Conservation (phyloP, 2,113 vertebrate genomes). For the Plecotus auritus region DNA sequence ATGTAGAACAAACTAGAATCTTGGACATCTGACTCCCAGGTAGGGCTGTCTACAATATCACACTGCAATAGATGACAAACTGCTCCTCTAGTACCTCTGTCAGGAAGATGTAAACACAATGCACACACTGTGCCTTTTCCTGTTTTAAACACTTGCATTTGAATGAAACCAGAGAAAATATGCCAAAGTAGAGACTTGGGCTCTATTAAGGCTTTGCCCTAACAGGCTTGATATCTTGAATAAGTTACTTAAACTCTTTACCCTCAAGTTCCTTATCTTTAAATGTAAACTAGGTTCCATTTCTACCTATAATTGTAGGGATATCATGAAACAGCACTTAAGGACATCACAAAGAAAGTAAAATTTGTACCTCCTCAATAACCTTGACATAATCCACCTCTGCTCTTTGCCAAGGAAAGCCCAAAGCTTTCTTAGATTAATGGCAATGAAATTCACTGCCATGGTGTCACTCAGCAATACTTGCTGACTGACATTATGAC, state of each 20-base stretch:
- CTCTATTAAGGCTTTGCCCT: background rate
- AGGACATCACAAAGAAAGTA: background rate
- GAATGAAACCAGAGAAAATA: conserved; percentile 28
- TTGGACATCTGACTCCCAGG: background rate
- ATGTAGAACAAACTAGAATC: background rate
- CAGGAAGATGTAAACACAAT: conserved; percentile 11
- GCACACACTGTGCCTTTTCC: background rate
- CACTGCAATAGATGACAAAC: background rate
- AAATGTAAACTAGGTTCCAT: conserved; percentile 35
- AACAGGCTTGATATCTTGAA: conserved; percentile 18
- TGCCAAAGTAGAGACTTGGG: background rate
- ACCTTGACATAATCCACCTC: conserved; percentile 55
- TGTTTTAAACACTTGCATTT: conserved; percentile 3
- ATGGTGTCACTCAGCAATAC: conserved; percentile 65
- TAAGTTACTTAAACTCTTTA: conserved; percentile 43
- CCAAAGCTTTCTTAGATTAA: conserved; percentile 67
- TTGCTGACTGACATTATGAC: conserved; percentile 62
- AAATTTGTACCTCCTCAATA: background rate
- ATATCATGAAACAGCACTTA: conserved; percentile 19
- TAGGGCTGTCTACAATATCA: background rate
- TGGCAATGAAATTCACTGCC: conserved; percentile 64
- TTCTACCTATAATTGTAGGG: conserved; percentile 27
- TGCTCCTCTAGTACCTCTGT: background rate
- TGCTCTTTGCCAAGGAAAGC: conserved; percentile 57
- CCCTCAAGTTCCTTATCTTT: conserved; percentile 30